phyloP scores from a whole-genome alignment of 2,113 vertebrate genomes.

The Chionomys nivalis region DNA sequence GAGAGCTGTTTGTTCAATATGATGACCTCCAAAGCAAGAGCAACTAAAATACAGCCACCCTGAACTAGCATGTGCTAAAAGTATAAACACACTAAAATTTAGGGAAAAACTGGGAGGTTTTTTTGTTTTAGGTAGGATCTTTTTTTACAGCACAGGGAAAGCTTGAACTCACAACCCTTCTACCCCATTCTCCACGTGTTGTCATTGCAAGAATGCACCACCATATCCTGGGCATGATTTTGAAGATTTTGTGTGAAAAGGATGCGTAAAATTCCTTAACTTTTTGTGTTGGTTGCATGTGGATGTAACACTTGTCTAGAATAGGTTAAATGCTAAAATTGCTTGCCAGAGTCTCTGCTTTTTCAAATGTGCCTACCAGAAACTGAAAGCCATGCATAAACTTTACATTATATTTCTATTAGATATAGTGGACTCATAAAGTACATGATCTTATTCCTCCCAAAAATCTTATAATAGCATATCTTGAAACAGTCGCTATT shows the following conservation, averaged over 20 bases:
- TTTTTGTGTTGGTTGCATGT: background rate
- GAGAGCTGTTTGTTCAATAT: background rate
- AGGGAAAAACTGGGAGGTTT: background rate
- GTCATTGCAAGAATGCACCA: background rate
- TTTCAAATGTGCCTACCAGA: conserved; percentile 1
- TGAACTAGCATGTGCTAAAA: background rate
- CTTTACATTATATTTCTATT: background rate
- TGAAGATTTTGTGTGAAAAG: background rate
- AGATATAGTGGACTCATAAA: background rate
- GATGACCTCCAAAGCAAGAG: background rate
- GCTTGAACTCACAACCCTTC: background rate
- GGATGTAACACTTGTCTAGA: background rate
- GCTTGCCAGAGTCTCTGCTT: background rate
- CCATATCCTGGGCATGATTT: background rate
- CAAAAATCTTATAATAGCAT: background rate
- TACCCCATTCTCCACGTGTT: background rate
- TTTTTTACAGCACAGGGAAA: background rate
- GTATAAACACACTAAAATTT: background rate
- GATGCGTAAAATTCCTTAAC: background rate
- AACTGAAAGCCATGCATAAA: background rate
- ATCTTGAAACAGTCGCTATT: background rate
- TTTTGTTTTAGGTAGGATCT: background rate
- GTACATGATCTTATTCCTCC: background rate
- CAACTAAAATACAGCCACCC: background rate
- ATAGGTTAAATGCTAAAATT: conserved; percentile 17